Evolutionary conservation across 2,797 vertebrate genomes (phyloP).

Genomic region (Columba guinea): DNA sequence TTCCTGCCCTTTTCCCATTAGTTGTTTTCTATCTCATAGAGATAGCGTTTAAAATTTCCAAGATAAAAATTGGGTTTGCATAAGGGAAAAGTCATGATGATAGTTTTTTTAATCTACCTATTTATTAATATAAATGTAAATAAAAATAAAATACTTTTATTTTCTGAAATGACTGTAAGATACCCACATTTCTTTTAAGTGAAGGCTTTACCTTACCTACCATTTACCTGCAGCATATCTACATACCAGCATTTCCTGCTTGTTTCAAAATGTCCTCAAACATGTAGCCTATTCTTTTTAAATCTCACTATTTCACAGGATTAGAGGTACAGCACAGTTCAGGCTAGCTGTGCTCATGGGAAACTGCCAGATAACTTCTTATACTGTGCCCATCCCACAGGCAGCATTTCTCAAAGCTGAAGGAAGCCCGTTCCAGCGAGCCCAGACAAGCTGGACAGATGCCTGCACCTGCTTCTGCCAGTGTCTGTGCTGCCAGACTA

Average conservation of each 20-base stretch:
- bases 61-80: not conserved
- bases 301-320: not conserved
- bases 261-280: not conserved
- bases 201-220: not conserved
- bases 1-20: no score
- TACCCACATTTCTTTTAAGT: not conserved
- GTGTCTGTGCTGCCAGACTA: not conserved
- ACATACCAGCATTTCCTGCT: not conserved
- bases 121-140: not conserved
- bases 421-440: not conserved
- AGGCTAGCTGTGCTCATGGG: not conserved
- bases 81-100: not conserved
- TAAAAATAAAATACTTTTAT: not conserved
- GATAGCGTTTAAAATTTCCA: not conserved
- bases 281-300: not conserved
- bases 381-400: not conserved
- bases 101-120: not conserved
- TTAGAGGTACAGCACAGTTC: not conserved
- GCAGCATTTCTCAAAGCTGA: not conserved
- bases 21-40: not conserved
- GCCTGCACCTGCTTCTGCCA: not conserved
- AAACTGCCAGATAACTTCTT: not conserved
- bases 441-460: not conserved
- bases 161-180: not conserved
- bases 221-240: not conserved